Evolutionary conservation across 2,888 invertebrate genomes (phyloP), one percentile per base, ranked within the genome.

Genomic region (Hypomecis atomaria): DNA sequence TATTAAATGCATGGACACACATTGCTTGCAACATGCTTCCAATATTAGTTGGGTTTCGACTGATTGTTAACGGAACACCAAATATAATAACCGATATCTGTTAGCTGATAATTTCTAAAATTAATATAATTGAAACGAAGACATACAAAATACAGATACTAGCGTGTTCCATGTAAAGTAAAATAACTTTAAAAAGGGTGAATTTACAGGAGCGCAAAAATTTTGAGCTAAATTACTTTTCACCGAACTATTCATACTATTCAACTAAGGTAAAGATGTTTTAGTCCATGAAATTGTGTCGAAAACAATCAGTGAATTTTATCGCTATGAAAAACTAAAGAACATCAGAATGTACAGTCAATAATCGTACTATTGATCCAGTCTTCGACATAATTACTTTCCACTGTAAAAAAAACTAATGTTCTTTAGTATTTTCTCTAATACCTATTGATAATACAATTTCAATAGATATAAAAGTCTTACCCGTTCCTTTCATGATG

Each of bases 401-500:
- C 4, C 34, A 3, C 6, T 1, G 8, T 11, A 37, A 11, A 10
- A 8, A 36, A 33, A 1, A 23, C 53, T 59, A 36, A 63, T 59
- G 63, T 63, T 55, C 58, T 59, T 55, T 44, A 63, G 54, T 33
- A 43, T 33, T 4, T 34, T 47, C 23, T 13, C 53, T 36, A 40
- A 54, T 36, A 37, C 7, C 7, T 34, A 60, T 40, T 48, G 7
- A 6, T 53, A 55, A 9, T 50, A 10, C 36, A 4, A 40, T 34
- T 36, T 33, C 5, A 13, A 36, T 44, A 34, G 33, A 13, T 49
- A 4, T 38, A 9, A 23, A 49, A 55, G 61, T 84, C 90, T 89
- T 81, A 94, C 94, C 93, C 56, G 94, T 95, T 90, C 97, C 98
- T 92, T 98, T 98, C 88, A 99, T 96, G 84, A 99, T 99, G 89